These are phyloP conservation scores for Nothoprocta pentlandii DNA, from an alignment of 2,113 vertebrate species.

Conservation along the genomic window DNA sequence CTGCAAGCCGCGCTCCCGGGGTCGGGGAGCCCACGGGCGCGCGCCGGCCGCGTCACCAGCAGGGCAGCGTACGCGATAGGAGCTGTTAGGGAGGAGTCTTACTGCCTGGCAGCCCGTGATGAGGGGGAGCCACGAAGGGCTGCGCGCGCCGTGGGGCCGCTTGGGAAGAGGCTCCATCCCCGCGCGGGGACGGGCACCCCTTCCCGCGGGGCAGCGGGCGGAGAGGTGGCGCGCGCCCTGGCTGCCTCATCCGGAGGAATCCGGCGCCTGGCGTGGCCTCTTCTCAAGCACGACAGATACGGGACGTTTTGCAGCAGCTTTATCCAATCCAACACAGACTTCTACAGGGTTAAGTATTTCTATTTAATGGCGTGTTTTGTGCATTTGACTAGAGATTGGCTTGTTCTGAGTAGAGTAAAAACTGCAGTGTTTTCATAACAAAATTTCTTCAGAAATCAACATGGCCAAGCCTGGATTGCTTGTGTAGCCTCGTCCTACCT, in stretches of 20 bases:
- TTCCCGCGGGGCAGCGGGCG: neutral
- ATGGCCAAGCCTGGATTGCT: neutral
- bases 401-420: neutral
- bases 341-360: neutral
- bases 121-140: neutral
- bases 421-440: neutral
- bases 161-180: neutral
- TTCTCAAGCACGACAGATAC: neutral
- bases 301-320: constrained; percentile 4
- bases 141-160: neutral
- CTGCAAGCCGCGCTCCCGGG: neutral
- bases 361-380: neutral
- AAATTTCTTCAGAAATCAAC: neutral
- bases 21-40: no score
- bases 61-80: no score
- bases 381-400: neutral
- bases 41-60: no score
- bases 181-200: neutral
- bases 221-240: constrained; percentile 6
- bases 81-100: no score
- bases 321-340: neutral
- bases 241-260: neutral
- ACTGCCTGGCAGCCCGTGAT: no score
- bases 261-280: neutral
- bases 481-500: neutral